Evolutionary conservation across 2,797 vertebrate species (phyloP), one percentile per base, ranked within the genome.

Genomic region (Petrocephalus schoutedeni): DNA sequence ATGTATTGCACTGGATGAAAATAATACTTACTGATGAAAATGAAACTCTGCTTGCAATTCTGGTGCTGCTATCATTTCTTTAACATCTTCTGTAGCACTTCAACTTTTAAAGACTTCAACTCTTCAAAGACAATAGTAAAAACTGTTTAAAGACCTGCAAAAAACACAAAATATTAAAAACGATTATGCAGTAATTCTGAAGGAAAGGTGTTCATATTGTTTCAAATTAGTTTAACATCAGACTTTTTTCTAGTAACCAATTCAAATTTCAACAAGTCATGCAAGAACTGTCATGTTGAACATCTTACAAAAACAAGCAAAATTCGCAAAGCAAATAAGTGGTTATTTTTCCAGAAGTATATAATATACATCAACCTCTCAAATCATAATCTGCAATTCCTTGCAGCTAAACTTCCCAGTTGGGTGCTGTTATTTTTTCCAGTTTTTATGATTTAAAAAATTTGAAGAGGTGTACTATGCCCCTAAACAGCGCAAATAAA

Each of bases 31-130:
- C 98, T 98, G 97, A 94, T 97, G 94, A 93, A 96, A 97, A 95
- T 96, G 92, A 96, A 97, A 98, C 95, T 99, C 97, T 96, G 97
- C 96, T 96, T 96, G 97, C 97, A 98, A 97, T 97, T 99, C 98
- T 98, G 97, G 97, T 97, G 97, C 96, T 96, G 98, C 98, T 99
- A 99, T 98, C 98, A 99, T 99, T 98, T 98, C 97, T 98, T 97
- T 97, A 98, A 98, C 98, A 99, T 99, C 97, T 99, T 98, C 96
- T 96, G 96, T 95, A 97, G 92, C 96, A 96, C 97, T 93, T 96
- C 95, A 95, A 96, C 92, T 96, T 96, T 96, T 96, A 98, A 96
- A 94, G 94, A 91, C 93, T 96, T 94, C 90, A 91, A 92, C 93
- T 96, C 95, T 92, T 97, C 95, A 96, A 96, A 95, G 96, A 96